phyloP scores from a whole-genome alignment of 2,113 vertebrate species.

The Malaclemys terrapin region DNA sequence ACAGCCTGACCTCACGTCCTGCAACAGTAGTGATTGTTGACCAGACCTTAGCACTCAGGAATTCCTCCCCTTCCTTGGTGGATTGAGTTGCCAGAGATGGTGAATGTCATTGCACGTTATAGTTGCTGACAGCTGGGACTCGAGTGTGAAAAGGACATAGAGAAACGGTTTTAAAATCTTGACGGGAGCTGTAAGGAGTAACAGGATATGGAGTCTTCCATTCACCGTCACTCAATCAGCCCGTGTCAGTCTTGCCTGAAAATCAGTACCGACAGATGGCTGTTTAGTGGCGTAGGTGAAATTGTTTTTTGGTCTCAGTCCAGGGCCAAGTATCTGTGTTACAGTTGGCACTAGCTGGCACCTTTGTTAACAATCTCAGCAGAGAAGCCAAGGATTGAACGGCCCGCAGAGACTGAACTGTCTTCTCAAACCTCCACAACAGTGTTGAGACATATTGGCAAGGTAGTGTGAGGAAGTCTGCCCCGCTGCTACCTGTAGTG shows the following conservation, averaged over 20 bases:
- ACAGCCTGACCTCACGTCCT: constrained; percentile 22
- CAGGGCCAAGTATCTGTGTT: constrained; percentile 18
- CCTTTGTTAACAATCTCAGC: background rate
- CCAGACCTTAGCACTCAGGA: constrained; percentile 10
- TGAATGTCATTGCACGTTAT: background rate
- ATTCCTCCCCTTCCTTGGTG: background rate
- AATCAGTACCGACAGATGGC: constrained; percentile 19
- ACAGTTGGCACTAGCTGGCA: constrained; percentile 10
- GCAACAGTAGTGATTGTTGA: background rate
- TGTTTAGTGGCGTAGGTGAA: background rate
- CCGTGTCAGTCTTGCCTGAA: background rate
- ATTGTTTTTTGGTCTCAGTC: background rate
- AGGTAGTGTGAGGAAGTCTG: background rate
- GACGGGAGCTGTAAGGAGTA: background rate
- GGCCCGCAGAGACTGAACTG: background rate
- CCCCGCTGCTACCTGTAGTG: background rate
- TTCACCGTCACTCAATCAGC: accelerated
- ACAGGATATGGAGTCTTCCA: background rate
- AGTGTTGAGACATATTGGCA: constrained; percentile 8
- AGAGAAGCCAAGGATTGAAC: background rate
- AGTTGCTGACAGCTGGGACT: background rate
- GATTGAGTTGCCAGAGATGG: background rate
- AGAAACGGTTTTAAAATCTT: background rate
- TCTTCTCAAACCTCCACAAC: background rate
- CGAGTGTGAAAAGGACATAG: background rate